Evolutionary conservation across 1,140 invertebrate genomes (phyloP).

Genomic region (Cecropterus lyciades): DNA sequence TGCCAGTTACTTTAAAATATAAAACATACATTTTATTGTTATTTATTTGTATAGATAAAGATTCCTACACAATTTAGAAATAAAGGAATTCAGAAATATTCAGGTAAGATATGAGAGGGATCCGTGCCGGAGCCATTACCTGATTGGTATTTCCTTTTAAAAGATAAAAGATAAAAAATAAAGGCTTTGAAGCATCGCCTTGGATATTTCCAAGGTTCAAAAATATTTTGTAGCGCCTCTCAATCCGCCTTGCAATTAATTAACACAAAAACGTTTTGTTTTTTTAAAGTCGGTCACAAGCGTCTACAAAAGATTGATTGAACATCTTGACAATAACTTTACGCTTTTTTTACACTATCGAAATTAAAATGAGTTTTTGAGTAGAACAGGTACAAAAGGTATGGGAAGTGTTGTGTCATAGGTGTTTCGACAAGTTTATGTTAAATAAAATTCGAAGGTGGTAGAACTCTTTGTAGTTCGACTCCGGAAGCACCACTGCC

Average conservation of each 20-base stretch:
- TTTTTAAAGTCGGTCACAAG: neutral
- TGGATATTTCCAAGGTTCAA: neutral
- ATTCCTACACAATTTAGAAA: no score
- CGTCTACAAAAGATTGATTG: neutral
- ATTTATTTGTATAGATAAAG: no score
- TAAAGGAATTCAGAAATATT: neutral
- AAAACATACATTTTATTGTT: no score
- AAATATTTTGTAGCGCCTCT: neutral
- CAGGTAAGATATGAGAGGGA: neutral
- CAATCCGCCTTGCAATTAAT: conserved; percentile 1
- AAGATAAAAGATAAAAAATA: conserved; percentile 1
- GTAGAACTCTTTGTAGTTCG: no score
- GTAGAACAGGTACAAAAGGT: no score
- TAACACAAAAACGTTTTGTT: neutral
- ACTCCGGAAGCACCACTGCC: no score
- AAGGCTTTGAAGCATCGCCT: neutral
- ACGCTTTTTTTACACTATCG: neutral
- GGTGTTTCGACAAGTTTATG: no score
- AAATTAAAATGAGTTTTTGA: neutral
- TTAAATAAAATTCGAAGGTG: no score
- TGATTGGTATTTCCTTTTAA: conserved; percentile 4
- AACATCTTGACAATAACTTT: neutral
- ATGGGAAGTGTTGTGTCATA: no score
- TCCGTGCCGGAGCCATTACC: neutral
- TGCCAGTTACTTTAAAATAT: no score